Evolutionary conservation across 2,888 invertebrate species (phyloP), one percentile per base, ranked within the genome.

Genomic region (Dyspetes luteomarginatus): DNA sequence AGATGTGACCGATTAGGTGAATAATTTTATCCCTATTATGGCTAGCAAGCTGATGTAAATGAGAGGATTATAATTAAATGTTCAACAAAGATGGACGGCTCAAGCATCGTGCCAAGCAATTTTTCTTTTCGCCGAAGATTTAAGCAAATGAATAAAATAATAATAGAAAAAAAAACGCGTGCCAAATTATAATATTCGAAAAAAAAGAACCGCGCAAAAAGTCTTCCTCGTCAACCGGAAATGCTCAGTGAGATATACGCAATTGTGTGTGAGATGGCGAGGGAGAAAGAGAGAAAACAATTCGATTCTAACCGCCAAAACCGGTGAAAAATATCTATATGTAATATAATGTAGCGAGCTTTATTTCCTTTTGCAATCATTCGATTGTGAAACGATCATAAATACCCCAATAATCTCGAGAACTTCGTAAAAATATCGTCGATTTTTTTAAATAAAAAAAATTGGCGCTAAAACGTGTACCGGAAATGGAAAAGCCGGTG

Each of bases 61-160:
- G 36, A 36, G n/a, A 17, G 17, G 17, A n/a, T 5, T 48, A 48
- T n/a, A 5, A 22, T 22, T n/a, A 50, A 52, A 17, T 5, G 52
- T 45, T 17, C 24, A 7, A 28, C 56, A 43, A 17, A 50, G 15
- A 45, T 30, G 36, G 15, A 73, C 50, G 75, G 78, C 74, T 78
- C 75, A 72, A 82, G 78, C 78, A 52, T 56, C 82, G 82, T 82
- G 78, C 82, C 77, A 81, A 81, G 64, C 36, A 64, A 83, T 71
- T 78, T 85, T 85, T 83, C 58, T 45, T 76, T 82, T 81, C 79
- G 74, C 71, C 78, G 72, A 60, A 71, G 62, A 77, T 72, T 74
- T 30, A 48, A 52, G 9, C 36, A 69, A 30, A 52, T 50, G 36
- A 19, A n/a, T 12, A 60, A 24, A 76, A 76, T 75, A 71, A 65